Base-by-base conservation (phyloP, 2,888 invertebrate species). In the Operophtera brumata region DNA sequence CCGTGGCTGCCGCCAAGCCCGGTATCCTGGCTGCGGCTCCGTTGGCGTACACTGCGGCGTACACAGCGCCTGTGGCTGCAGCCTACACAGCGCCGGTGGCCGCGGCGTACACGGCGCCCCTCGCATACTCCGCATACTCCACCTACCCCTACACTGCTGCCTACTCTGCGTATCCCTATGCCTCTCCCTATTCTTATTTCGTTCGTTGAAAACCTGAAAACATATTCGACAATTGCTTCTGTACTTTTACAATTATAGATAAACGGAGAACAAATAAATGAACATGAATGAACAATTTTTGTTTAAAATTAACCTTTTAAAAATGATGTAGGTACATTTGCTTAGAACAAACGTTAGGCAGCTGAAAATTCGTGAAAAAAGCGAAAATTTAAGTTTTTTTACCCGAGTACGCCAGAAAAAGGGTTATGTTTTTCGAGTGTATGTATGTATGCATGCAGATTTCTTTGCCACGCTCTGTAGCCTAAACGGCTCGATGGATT, bases 1-100 rank as follows among this genome's bases (percentile, higher is more conserved):
- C 83, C 49, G 62, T 84, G 25, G 86, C 75, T 49, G 79, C 80
- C 10, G 90, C 88, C 41, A 88, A 90, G 62, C 90, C 90, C 80
- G 84, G 57, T 8, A 11, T 64, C 59, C 64, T 61, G 10, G 61
- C 59, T 26, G 52, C 64, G 10, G 73, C 70, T 34, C 78, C 72
- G 0, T 66, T 69, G 41, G 72, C 72, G 57, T 66, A 67, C 63
- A 64, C 72, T 5, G 64, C 75, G 36, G 71, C 70, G 58, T 66
- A 66, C 61, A 63, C 71, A 4, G 64, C 75, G 6, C 64, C 71
- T 0, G 56, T 61, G 5, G 72, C 71, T 6, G 54, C 71, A 1
- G 73, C 72, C 20, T 77, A 77, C 68, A 58, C 69, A 26, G 68
- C 77, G 9, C 69, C 71, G 0, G 28, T 72, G 25, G 68, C 69